Base-by-base conservation (phyloP, 2,888 invertebrate genomes). In the Hirtodrosophila duncani region DNA sequence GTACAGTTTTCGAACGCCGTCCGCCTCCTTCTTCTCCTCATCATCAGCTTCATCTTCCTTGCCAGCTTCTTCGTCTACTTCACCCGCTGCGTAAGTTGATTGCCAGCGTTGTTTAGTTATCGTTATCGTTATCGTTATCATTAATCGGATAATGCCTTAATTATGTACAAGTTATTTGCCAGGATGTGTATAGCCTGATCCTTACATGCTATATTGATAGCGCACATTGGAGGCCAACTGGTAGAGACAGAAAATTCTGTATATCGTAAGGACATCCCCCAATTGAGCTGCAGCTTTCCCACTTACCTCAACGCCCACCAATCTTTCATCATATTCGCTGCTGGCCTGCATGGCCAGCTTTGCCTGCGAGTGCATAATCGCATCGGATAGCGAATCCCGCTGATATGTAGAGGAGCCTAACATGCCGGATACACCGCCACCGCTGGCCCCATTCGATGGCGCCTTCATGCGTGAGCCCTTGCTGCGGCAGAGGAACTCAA, bases 401-500 rank as follows among this genome's bases (percentile, higher is more conserved):
- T 90, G 57, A 83, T 85, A 85, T 84, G 84, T 80, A 34, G 83
- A 81, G 41, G 82, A 65, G 64, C 79, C 83, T 65, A 84, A 52
- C 79, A 84, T 80, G 21, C 81, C 80, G 61, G 63, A 59, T 10
- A 45, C 61, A 5, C 48, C 49, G 21, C 57, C 57, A n/a, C n/a
- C n/a, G 38, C 67, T 43, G n/a, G 51, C 11, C 26, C 67, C 72
- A 11, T 79, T 77, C 2, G 79, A 36, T 2, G 75, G 78, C 21
- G 57, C 33, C 69, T 77, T 77, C 5, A 63, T 55, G 7, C 49
- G 48, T 2, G 81, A 63, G 29, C 88, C 85, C 61, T 93, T 92
- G 11, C 95, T 95, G 87, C 96, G 96, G 87, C 96, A 98, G 86
- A 98, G 94, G 87, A 99, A 98, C 88, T 99, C 99, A 31, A 97